Base-by-base conservation (phyloP, 2,888 invertebrate species). In the Hermaeophaga mercurialis region DNA sequence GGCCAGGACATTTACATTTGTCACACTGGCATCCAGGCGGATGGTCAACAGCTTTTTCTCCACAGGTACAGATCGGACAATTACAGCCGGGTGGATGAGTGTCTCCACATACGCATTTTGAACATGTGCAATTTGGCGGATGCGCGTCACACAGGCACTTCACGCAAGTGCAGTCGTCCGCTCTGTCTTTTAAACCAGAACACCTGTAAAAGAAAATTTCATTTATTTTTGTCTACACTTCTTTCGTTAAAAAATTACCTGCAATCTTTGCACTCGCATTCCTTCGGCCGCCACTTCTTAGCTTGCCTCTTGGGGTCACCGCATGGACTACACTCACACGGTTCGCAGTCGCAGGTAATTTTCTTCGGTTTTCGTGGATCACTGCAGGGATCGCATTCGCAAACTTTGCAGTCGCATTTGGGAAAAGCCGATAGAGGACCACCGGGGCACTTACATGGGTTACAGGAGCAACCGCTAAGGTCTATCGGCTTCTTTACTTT, bases 291-390 rank as follows among this genome's bases (percentile, higher is more conserved):
- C 12, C 24, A 43, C 18, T 49, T 41, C 12, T 19, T 7, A 18
- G 12, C 11, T 15, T 28, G 19, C 17, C 52, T 54, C 28, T 44
- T 57, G 2, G 54, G 49, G 36, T 60, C 60, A 6, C 43, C 47
- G 18, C 60, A 60, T 1, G 60, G 60, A 18, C 18, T 22, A 28
- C 60, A 60, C 26, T 57, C 44, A 39, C 60, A 60, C 0, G 28
- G 41, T 3, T 22, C 39, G 26, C 60, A 60, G 18, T 60, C 60
- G 36, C 60, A 60, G 2, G 19, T 38, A 0, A 41, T 3, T 7
- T 9, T 12, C 7, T 28, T 9, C 6, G 14, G 19, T 7, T 15
- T 31, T 19, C 47, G 34, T 3, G 53, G 38, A 52, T 52, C 52
- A n/a, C 43, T 14, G 24, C 52, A 52, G 1, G 52, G 52, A 11